These are phyloP conservation scores for Scomberomorus guttatus DNA, from an alignment of 2,797 vertebrate species.

Conservation along the genomic window DNA sequence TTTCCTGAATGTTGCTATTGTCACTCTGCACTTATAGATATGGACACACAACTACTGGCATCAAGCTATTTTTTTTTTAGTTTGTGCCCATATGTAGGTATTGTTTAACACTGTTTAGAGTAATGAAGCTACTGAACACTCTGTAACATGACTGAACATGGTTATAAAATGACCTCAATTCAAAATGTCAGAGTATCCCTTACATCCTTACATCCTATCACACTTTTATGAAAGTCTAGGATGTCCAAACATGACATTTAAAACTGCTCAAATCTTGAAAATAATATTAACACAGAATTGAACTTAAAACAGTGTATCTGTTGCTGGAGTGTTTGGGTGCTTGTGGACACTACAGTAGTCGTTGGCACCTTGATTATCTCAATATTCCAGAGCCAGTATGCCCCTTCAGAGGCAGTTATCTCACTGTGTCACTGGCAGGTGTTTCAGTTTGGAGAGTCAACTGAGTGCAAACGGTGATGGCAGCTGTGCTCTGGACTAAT, in stretches of 20 bases:
- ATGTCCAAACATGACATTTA: conserved; percentile 41
- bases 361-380: conserved; percentile 39
- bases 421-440: conserved; percentile 57
- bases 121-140: background rate
- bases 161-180: conserved; percentile 26
- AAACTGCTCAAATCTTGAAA: conserved; percentile 31
- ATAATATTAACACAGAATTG: conserved; percentile 18
- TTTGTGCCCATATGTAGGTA: background rate
- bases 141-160: background rate
- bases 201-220: too few species aligned
- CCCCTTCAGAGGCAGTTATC: conserved; percentile 50
- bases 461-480: conserved; percentile 66
- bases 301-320: conserved; percentile 6
- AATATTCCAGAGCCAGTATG: conserved; percentile 9
- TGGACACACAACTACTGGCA: background rate
- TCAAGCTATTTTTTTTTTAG: background rate
- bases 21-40: background rate
- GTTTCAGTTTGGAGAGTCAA: conserved; percentile 64
- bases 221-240: conserved; percentile 13
- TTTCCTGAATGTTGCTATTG: background rate
- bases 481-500: conserved; percentile 62
- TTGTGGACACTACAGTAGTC: conserved; percentile 16
- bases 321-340: conserved; percentile 4
- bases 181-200: conserved; percentile 18
- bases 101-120: background rate